Conservation (phyloP, 2,113 vertebrate genomes). For the Atherinomorus stipes region DNA sequence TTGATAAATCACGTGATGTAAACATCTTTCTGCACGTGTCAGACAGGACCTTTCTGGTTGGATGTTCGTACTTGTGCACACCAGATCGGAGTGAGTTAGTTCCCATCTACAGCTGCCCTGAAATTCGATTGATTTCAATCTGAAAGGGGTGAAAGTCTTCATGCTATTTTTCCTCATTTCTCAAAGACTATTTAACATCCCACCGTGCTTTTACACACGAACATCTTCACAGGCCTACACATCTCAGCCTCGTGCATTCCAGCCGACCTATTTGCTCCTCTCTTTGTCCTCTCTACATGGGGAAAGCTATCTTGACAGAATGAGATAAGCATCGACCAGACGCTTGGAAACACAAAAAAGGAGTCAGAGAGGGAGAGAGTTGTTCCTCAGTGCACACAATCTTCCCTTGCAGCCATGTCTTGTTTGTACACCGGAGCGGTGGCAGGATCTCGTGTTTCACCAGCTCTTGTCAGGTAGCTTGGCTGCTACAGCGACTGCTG, state of each 20-base stretch:
- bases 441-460: slow-evolving; percentile 68
- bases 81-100: no score
- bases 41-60: no score
- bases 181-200: background rate
- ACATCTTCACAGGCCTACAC: background rate
- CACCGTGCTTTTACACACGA: background rate
- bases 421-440: slow-evolving; percentile 71
- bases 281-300: slow-evolving; percentile 39
- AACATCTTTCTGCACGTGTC: no score
- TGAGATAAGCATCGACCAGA: slow-evolving; percentile 65
- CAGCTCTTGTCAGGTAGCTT: slow-evolving; percentile 49
- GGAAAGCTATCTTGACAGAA: slow-evolving; percentile 54
- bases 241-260: slow-evolving; percentile 15
- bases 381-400: slow-evolving; percentile 24
- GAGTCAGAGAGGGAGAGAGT: slow-evolving; percentile 26
- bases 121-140: no score
- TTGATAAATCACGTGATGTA: no score
- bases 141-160: no score
- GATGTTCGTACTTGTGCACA: no score
- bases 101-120: no score
- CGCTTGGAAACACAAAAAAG: slow-evolving; percentile 42
- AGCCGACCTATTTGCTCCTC: slow-evolving; percentile 18
- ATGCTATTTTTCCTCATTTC: background rate
- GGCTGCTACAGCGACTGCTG: slow-evolving; percentile 41
- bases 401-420: slow-evolving; percentile 61